Evolutionary conservation across 2,113 vertebrate genomes (phyloP).

Genomic region (Psilopsiagon aymara): DNA sequence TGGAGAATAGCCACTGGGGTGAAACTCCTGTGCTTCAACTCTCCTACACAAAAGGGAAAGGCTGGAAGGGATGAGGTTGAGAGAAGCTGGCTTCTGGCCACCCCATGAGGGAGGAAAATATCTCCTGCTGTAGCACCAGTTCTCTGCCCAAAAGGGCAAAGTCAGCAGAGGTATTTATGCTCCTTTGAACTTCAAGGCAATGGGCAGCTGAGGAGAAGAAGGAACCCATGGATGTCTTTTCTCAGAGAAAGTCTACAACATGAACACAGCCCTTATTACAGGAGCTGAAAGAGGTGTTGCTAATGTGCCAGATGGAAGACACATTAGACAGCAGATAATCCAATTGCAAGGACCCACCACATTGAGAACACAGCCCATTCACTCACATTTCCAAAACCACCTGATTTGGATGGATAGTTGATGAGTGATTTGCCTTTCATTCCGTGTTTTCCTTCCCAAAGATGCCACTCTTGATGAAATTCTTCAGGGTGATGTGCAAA

Average conservation of each 20-base stretch:
- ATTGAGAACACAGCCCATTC: background rate
- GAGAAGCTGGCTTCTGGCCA: background rate
- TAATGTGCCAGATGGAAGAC: background rate
- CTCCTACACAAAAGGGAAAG: background rate
- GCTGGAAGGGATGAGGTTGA: background rate
- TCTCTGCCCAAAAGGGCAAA: background rate
- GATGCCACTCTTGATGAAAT: background rate
- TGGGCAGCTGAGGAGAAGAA: background rate
- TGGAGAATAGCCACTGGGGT: too few relatives aligned
- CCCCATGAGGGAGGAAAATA: background rate
- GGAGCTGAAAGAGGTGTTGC: background rate
- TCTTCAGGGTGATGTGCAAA: background rate
- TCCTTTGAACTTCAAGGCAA: background rate
- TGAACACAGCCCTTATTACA: background rate
- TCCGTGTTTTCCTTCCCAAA: background rate
- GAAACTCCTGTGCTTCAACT: background rate
- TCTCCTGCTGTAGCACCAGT: background rate
- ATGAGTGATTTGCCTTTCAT: background rate
- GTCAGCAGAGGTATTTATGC: fast-evolving
- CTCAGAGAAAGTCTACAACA: background rate
- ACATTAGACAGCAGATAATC: background rate
- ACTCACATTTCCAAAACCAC: background rate
- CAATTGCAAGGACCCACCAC: background rate
- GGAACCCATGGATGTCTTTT: background rate
- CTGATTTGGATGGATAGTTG: background rate